Base-by-base conservation (phyloP, 2,113 vertebrate genomes). In the Coptodon rendalli region DNA sequence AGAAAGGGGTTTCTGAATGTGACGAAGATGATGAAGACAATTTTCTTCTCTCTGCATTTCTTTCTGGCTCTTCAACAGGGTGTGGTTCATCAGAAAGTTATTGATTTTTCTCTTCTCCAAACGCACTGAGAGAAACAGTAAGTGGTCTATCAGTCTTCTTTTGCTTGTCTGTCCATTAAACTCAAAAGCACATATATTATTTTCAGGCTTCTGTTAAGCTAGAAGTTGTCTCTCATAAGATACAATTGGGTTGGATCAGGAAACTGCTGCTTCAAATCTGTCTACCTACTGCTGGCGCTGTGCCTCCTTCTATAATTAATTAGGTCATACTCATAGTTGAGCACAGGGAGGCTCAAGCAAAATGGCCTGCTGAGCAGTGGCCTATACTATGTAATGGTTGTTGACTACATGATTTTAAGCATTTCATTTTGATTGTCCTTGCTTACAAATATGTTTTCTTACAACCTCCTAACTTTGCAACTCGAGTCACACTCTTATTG, bases 111-210 rank as follows among this genome's bases (percentile, higher is more conserved):
- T 98, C 89, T 99, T 99, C 95, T 98, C 97, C 86, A 99, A 97
- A 96, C 97, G 98, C 93, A 99, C 98, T 68, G 98, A 99, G 95
- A 98, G 96, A 93, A 99, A 99, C 95, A 98, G 98, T 99, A 96
- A 98, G 98, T 93, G 87, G 0, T 86, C 66, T 13, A 1, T 45
- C 3, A 24, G 1, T 81, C 27, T 16, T 43, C 8, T 16, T 43
- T 36, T 61, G 24, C 36, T 40, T 54, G 27, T 61, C 38, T 50
- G 2, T 76, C 29, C 61, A 5, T 66, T 31, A 61, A 81, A 29
- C 12, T 45, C 4, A 81, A 40, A 17, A 17, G 7, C 7, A 29
- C 45, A 53, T 7, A 53, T 66, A 82, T n/a, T 45, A 81, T 40
- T 56, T 40, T 57, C 0, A 81, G 54, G 9, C 14, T 59, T 81